These are phyloP conservation scores for Thalassarche chlororhynchos DNA, from an alignment of 2,113 vertebrate genomes.

Conservation along the genomic window DNA sequence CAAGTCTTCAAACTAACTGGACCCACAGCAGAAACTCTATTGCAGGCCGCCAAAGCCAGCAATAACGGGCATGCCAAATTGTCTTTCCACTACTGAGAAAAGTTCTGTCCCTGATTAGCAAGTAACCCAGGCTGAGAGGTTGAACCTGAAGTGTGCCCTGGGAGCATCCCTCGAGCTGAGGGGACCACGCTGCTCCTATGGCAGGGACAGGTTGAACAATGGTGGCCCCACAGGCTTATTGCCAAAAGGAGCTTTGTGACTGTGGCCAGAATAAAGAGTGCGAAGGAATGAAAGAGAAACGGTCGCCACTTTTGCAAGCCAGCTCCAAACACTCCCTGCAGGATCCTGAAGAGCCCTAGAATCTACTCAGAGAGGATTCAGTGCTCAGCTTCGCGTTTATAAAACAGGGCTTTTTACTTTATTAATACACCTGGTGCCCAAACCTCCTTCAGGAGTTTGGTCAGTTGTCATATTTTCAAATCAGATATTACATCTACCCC, in stretches of 20 bases:
- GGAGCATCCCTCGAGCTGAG: neutral
- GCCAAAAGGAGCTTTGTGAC: neutral
- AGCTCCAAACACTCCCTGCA: neutral
- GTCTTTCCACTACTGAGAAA: neutral
- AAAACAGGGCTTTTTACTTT: neutral
- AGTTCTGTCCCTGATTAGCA: neutral
- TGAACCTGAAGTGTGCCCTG: neutral
- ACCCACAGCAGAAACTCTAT: neutral
- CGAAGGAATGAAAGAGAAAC: neutral
- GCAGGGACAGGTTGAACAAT: neutral
- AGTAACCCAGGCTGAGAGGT: neutral
- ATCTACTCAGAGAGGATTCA: neutral
- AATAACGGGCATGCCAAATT: neutral
- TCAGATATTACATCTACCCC: neutral
- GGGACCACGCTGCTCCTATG: neutral
- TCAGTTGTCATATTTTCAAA: neutral
- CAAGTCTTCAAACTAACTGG: neutral
- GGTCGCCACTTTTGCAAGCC: neutral
- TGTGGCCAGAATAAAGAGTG: accelerated
- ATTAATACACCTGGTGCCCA: neutral
- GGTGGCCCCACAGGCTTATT: neutral
- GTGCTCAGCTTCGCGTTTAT: neutral
- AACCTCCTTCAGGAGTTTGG: neutral
- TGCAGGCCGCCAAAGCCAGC: neutral
- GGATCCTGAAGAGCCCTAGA: neutral